Evolutionary conservation across 2,797 vertebrate genomes (phyloP).

Genomic region (Glossophaga mutica): DNA sequence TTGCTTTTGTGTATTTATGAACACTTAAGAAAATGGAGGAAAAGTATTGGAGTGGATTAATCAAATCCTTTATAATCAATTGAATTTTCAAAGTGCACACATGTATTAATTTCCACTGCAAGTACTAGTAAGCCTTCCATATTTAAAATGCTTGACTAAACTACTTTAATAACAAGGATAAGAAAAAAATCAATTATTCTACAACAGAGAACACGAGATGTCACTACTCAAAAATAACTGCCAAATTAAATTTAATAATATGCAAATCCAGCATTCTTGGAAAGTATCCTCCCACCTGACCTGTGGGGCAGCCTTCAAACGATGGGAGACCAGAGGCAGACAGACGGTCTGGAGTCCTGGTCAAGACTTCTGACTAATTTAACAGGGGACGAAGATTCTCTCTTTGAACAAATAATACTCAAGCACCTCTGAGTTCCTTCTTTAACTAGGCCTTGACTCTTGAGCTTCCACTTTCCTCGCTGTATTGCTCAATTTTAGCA

Average conservation of each 20-base stretch:
- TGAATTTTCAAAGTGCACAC: not conserved
- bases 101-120: conserved; percentile 12
- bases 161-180: conserved; percentile 2
- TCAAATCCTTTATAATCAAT: conserved; percentile 25
- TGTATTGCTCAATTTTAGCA: not conserved
- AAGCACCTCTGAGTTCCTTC: not conserved
- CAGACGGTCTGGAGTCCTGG: not conserved
- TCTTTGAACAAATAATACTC: not conserved
- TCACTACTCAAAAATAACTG: conserved; percentile 6
- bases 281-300: not conserved
- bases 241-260: not conserved
- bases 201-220: not conserved
- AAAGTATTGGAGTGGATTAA: not conserved
- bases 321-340: not conserved
- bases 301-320: not conserved
- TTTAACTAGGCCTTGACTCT: not conserved
- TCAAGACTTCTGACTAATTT: not conserved
- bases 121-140: conserved; percentile 3
- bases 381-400: not conserved
- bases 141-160: conserved; percentile 13
- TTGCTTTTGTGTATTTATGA: not conserved
- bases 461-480: not conserved
- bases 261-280: not conserved
- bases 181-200: not conserved
- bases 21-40: not conserved